Evolutionary conservation across 2,888 invertebrate genomes (phyloP), one percentile per base, ranked within the genome.

Genomic region (Cheilosia vulpina): DNA sequence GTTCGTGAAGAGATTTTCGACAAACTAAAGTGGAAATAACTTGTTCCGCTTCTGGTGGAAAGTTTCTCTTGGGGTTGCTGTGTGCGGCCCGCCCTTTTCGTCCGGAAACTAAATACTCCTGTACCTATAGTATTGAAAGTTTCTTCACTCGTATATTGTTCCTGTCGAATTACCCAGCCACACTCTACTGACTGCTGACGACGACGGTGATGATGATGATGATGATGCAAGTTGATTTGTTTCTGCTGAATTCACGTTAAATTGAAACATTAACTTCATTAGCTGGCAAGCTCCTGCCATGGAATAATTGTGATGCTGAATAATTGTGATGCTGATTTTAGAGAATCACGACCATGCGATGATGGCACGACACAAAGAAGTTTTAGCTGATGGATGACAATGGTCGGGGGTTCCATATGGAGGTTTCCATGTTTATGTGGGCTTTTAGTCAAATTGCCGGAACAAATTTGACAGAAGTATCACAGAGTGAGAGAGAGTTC

Each of bases 361-460:
- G 38, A 13, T 34, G 34, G 34, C 9, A 11, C 34, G 55, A 34
- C 17, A 24, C 34, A 41, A 73, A 73, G 60, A 80, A 60, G 19
- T 72, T 43, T 65, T 50, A 41, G 31, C 21, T 65, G 55, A 65
- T 65, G 53, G 38, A 50, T 50, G 15, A 3, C 41, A 11, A 45
- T 24, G 41, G 52, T 4, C 19, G 15, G 11, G 15, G 17, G n/a
- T 27, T 65, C 19, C 60, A 21, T 45, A 19, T 4, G 41, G 19
- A 31, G 50, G 45, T 60, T 63, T 58, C 60, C 71, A 58, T 79
- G 21, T 84, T 79, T 80, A 71, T 84, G 53, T 71, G 69, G 75
- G 75, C 80, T 84, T 84, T 84, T 84, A 84, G 84, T 84, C 84
- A 84, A 84, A 84, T 84, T 84, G 84, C 71, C 80, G 84, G 79